These are phyloP conservation scores for Drosophila anomalata DNA, from an alignment of 2,888 invertebrate genomes.

Conservation along the genomic window DNA sequence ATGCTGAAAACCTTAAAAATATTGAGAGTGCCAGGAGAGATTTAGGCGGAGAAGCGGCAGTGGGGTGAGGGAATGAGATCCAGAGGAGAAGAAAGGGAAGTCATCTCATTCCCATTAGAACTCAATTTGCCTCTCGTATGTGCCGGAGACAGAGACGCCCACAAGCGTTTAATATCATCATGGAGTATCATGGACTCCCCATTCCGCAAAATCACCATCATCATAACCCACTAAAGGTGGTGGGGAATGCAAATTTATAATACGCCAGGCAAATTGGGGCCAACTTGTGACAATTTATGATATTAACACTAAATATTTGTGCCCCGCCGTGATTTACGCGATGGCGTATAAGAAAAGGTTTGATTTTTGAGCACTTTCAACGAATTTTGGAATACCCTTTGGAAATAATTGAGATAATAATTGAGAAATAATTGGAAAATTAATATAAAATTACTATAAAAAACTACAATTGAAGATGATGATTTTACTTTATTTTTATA, in stretches of 20 bases:
- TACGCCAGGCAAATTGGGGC: conserved; percentile 79
- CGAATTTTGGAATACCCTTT: conserved; percentile 21
- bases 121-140: conserved; percentile 64
- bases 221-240: conserved; percentile 9
- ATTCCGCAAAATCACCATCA: conserved; percentile 7
- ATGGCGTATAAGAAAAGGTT: conserved; percentile 35
- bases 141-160: conserved; percentile 55
- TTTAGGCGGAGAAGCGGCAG: conserved; percentile 23
- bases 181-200: conserved; percentile 5
- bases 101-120: conserved; percentile 66
- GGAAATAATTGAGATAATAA: neutral
- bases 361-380: neutral
- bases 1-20: conserved; percentile 75
- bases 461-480: neutral
- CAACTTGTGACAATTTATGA: conserved; percentile 81
- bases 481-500: neutral
- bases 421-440: neutral
- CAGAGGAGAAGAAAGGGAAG: conserved; percentile 7
- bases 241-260: conserved; percentile 75
- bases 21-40: conserved; percentile 64
- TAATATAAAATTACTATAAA: neutral
- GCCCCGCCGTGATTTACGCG: conserved; percentile 75
- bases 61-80: neutral
- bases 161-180: conserved; percentile 46
- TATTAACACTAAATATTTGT: conserved; percentile 82